phyloP scores from a whole-genome alignment of 2,113 vertebrate species.

The Leptobrachium leishanense region DNA sequence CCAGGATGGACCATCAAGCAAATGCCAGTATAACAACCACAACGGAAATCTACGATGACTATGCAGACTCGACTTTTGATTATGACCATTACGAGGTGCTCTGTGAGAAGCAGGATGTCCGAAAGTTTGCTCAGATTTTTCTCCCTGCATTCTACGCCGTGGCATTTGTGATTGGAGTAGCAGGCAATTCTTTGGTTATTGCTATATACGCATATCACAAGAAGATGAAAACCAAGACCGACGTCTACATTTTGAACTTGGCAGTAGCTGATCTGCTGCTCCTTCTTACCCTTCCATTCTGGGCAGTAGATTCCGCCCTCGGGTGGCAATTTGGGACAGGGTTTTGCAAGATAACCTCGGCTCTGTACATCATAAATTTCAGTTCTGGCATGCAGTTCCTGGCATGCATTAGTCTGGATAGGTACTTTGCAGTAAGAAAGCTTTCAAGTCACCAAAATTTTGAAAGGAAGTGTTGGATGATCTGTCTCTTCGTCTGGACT shows the following conservation, averaged over 20 bases:
- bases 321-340: constrained; percentile 81
- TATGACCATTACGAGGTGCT: constrained; percentile 77
- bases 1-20: constrained; percentile 54
- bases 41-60: constrained; percentile 65
- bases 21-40: constrained; percentile 53
- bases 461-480: constrained; percentile 56
- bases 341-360: constrained; percentile 80
- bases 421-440: constrained; percentile 69
- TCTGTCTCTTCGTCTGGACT: constrained; percentile 73
- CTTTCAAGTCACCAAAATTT: neutral
- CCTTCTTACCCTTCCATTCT: constrained; percentile 87
- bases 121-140: constrained; percentile 78
- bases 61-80: constrained; percentile 67
- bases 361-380: constrained; percentile 85
- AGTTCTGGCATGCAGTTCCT: constrained; percentile 88
- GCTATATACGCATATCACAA: constrained; percentile 83
- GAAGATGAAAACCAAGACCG: constrained; percentile 77
- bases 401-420: constrained; percentile 88
- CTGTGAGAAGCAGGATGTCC: constrained; percentile 81
- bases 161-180: constrained; percentile 76
- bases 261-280: constrained; percentile 86
- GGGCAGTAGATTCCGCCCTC: constrained; percentile 77
- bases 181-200: constrained; percentile 81
- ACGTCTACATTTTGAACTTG: constrained; percentile 82
- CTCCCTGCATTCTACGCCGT: constrained; percentile 77